These are phyloP conservation scores for Calosoma granatense DNA, from an alignment of 1,140 invertebrate species.

Conservation along the genomic window DNA sequence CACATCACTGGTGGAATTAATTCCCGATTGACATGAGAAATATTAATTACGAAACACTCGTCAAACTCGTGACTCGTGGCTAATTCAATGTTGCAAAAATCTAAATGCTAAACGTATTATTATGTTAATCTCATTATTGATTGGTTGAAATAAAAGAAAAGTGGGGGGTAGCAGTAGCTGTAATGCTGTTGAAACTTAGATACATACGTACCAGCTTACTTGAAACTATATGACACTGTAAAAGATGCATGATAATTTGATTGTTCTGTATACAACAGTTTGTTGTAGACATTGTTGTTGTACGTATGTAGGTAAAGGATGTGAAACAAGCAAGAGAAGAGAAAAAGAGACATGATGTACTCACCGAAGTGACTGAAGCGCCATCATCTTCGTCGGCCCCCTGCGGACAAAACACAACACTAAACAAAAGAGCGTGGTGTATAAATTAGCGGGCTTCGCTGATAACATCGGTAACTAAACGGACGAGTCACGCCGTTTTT, in stretches of 20 bases:
- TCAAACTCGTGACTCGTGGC: background rate
- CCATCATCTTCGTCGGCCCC: constrained; percentile 59
- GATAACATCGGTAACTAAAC: constrained; percentile 28
- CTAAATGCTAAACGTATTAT: background rate
- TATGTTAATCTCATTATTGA: too few species aligned
- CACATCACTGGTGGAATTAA: background rate
- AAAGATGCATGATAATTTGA: too few species aligned
- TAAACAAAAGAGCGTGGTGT: constrained; percentile 31
- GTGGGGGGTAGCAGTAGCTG: too few species aligned
- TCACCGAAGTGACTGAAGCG: constrained; percentile 56
- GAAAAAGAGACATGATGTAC: constrained; percentile 24
- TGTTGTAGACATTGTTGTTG: too few species aligned
- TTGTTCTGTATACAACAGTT: too few species aligned
- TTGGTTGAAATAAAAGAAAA: too few species aligned
- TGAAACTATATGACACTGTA: too few species aligned
- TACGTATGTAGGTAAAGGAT: too few species aligned
- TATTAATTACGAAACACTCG: background rate
- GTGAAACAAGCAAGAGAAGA: background rate
- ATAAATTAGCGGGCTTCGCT: constrained; percentile 29
- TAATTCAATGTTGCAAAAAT: constrained; percentile 2
- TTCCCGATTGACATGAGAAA: background rate
- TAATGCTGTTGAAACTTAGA: too few species aligned
- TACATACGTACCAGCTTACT: too few species aligned
- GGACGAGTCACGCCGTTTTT: constrained; percentile 30
- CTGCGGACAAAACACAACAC: constrained; percentile 44